Evolutionary conservation across 2,888 invertebrate species (phyloP), one percentile per base, ranked within the genome.

Genomic region (Agrilus cyanescens): DNA sequence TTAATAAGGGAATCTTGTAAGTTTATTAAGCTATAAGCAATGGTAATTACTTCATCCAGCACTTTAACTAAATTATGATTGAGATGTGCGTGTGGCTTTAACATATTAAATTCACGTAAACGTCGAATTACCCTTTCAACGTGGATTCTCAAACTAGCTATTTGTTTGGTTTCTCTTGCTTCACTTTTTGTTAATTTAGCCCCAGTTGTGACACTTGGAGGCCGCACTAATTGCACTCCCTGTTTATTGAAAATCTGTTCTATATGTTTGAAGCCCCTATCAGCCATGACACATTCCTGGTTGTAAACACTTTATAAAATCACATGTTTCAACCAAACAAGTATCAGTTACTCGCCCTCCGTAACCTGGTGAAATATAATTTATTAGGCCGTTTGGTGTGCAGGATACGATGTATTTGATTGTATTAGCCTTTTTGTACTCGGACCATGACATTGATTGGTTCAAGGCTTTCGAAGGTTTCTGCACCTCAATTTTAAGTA

Each of bases 341-440:
- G 34, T 46, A 44, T 60, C 57, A 13, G 49, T 44, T 16, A 46
- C 49, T 48, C 58, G 37, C 12, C 60, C 54, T 14, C 59, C 59
- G 50, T 46, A 58, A 7, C 57, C 57, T n/a, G 33, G 25, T 25
- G 58, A 59, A 25, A 61, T 47, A 49, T 49, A 60, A 47, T 52
- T 55, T 15, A 60, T 54, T 8, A 57, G 40, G 4, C 57, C 52
- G 54, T 51, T 49, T 6, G 54, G 53, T 16, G 52, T 46, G 30
- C 41, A 45, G 39, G 41, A 45, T 34, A 50, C 43, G 29, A 54
- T 43, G 32, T 50, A 54, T 38, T 56, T 56, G 8, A 54, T 32
- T 2, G 56, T 58, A 33, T 59, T 56, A 39, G 50, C 52, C 20
- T 55, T 52, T 44, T 55, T 53, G n/a, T n/a, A n/a, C n/a, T n/a